A percentile compares a stretch with the other conserved stretches of the same genome.
These are phyloP conservation scores for Phrynocephalus versicolor DNA, from an alignment of 2,113 vertebrate species.

Conservation along the genomic window DNA sequence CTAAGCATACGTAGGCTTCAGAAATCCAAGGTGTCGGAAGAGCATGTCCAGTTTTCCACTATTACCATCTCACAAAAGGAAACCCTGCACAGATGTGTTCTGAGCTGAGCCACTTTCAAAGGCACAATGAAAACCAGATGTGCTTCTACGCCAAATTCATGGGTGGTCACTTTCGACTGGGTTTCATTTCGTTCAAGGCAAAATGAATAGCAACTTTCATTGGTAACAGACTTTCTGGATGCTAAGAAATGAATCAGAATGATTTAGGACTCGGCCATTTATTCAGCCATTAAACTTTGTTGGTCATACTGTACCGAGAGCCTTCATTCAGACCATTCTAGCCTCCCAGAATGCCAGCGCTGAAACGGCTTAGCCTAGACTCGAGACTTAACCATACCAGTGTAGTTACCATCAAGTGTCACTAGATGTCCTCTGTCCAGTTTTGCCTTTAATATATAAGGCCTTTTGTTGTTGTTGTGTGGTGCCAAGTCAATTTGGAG, in stretches of 20 bases:
- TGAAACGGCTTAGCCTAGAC: background rate
- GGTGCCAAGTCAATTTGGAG: no score
- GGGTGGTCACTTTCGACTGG: background rate
- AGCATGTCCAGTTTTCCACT: background rate
- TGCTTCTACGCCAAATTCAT: background rate
- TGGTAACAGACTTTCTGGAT: background rate
- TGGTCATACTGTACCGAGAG: background rate
- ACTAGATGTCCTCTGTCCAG: conserved; percentile 24
- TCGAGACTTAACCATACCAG: background rate
- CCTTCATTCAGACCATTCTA: background rate
- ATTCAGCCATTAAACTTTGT: background rate
- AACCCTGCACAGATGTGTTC: background rate
- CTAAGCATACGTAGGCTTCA: background rate
- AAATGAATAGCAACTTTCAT: background rate
- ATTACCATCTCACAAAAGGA: background rate
- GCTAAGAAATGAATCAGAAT: background rate
- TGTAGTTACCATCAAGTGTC: background rate
- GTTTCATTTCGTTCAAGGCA: background rate
- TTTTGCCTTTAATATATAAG: background rate
- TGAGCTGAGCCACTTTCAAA: background rate
- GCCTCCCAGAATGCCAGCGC: background rate
- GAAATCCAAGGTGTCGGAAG: background rate
- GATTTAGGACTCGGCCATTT: background rate
- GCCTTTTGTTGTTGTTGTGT: background rate
- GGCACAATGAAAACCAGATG: conserved; percentile 9